Percentiles rank a stretch among this genome's conserved stretches.
phyloP scores from a whole-genome alignment of 2,797 vertebrate genomes.

The Microchirus variegatus region DNA sequence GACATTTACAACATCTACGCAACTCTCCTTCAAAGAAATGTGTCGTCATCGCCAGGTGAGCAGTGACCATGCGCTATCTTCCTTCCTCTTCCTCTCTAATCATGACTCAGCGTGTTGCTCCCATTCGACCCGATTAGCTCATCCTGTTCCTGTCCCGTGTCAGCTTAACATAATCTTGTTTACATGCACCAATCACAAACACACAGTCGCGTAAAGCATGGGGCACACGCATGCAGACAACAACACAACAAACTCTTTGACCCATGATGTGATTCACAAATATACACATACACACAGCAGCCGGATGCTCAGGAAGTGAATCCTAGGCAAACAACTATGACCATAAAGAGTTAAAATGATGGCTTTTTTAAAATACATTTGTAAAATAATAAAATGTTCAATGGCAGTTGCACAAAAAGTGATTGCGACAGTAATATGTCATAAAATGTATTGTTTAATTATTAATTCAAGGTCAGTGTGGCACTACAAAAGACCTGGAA shows the following conservation, averaged over 20 bases:
- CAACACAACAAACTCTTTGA: background rate
- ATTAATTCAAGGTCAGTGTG: too few relatives aligned
- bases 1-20: background rate
- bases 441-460: too few relatives aligned
- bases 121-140: slow-evolving; percentile 27
- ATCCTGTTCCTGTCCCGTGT: slow-evolving; percentile 34
- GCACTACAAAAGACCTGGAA: background rate
- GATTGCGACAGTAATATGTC: too few relatives aligned
- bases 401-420: too few relatives aligned
- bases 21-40: background rate
- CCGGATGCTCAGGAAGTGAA: background rate
- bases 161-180: slow-evolving; percentile 31
- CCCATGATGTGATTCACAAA: background rate
- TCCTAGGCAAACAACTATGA: too few relatives aligned
- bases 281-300: background rate
- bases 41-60: slow-evolving; percentile 8
- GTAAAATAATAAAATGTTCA: too few relatives aligned
- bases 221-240: background rate
- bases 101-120: slow-evolving; percentile 52
- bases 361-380: too few relatives aligned
- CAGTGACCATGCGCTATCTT: slow-evolving; percentile 2
- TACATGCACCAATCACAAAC: background rate
- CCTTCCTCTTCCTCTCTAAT: background rate
- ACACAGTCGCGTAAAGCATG: background rate
- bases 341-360: too few relatives aligned